Percentiles rank a stretch among this genome's conserved stretches.
These are phyloP conservation scores for Brachyistius frenatus DNA, from an alignment of 2,113 vertebrate species.

Conservation along the genomic window DNA sequence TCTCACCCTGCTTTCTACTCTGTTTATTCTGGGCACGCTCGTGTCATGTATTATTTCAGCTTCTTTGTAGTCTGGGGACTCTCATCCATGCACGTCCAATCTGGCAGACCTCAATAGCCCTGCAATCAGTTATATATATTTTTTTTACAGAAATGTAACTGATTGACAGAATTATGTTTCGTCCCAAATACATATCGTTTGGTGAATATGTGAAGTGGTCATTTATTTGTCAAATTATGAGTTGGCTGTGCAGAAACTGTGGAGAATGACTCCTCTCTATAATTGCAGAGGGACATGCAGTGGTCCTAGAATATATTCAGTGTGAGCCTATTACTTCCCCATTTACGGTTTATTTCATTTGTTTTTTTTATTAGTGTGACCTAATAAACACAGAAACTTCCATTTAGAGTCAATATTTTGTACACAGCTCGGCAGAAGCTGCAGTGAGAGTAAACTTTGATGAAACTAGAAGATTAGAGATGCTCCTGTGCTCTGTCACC, in stretches of 20 bases:
- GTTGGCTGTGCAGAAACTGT: slow-evolving; percentile 31
- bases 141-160: slow-evolving; percentile 37
- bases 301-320: slow-evolving; percentile 19
- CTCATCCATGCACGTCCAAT: slow-evolving; percentile 46
- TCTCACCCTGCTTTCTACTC: slow-evolving; percentile 16
- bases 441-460: not conserved
- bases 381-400: slow-evolving; percentile 38
- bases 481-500: not conserved
- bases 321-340: slow-evolving; percentile 3
- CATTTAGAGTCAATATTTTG: slow-evolving; percentile 35
- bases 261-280: slow-evolving; percentile 13
- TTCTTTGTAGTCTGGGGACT: slow-evolving; percentile 46
- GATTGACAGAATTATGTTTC: slow-evolving; percentile 45
- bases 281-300: slow-evolving; percentile 49
- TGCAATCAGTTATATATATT: slow-evolving; percentile 32
- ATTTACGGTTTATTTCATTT: slow-evolving; percentile 50
- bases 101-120: slow-evolving; percentile 19
- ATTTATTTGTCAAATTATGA: slow-evolving; percentile 37
- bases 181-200: slow-evolving; percentile 32
- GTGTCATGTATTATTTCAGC: slow-evolving; percentile 45
- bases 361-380: slow-evolving; percentile 41
- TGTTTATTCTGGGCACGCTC: slow-evolving; percentile 48
- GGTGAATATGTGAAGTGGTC: slow-evolving; percentile 24
- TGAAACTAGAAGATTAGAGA: not conserved
- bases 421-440: not conserved